Evolutionary conservation across 1,140 invertebrate species (phyloP), one percentile per base, ranked within the genome.

Genomic region (Drosophila quadrilineata): DNA sequence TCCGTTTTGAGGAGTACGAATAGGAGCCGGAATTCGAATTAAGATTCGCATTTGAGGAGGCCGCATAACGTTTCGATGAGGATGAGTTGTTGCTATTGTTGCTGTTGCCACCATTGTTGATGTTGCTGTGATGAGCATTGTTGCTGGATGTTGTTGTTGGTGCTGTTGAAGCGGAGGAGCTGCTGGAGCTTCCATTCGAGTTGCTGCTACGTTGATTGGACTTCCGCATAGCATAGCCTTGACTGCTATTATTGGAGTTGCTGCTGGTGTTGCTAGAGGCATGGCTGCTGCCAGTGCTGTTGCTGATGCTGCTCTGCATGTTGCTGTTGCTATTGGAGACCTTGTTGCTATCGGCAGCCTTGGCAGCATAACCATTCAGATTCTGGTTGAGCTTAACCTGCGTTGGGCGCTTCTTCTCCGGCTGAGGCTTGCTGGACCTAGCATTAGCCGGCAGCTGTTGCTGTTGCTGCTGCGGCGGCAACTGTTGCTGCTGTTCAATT

Each of bases 41-140:
- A 8, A 75, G 19, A 35, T 85, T 82, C 4, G 75, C 56, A 76
- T 87, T 88, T 28, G 86, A 79, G 1, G 71, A 68, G 9, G 66
- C 26, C 29, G 76, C 58, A 36, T 88, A 88, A 12, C 86, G 86
- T 73, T 88, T 65, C 67, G 88, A 89, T 90, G 89, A 54, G 89
- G 88, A 75, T 89, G 87, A 79, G 63, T 70, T 84, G 29, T 62
- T 43, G 60, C 87, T 80, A 63, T 59, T 79, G 53, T 74, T 86
- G 71, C 21, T 75, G 54, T 41, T 67, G 66, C 75, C 50, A n/a
- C n/a, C n/a, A n/a, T n/a, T n/a, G 31, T 54, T 63, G 45, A 5
- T 59, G 57, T 29, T 76, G 16, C 36, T 62, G 21, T 35, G 38
- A 8, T 19, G 50, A 22, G n/a, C n/a, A n/a, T n/a, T n/a, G n/a